A percentile compares a stretch with the other conserved stretches of the same genome.
Conservation (phyloP, 2,797 vertebrate species). For the Anas capensis region DNA sequence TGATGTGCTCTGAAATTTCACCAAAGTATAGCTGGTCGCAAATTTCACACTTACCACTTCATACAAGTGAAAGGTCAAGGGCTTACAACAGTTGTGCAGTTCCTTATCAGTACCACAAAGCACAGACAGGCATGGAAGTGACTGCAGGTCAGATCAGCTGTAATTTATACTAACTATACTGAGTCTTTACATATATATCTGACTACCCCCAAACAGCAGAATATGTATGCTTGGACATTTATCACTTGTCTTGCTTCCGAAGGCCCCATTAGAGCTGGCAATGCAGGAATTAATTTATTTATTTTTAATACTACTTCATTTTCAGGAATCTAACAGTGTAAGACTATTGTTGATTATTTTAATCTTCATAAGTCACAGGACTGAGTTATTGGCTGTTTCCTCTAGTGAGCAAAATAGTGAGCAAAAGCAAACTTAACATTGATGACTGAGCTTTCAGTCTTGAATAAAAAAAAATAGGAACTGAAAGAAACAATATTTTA, state of each 20-base stretch:
- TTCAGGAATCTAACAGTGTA: slow-evolving; percentile 22
- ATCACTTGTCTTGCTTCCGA: neutral
- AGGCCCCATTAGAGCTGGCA: slow-evolving; percentile 2
- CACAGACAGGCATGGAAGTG: slow-evolving; percentile 38
- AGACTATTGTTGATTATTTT: neutral
- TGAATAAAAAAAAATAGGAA: neutral
- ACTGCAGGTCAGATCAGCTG: slow-evolving; percentile 57
- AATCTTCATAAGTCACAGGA: neutral
- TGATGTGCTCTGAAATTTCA: slow-evolving; percentile 65
- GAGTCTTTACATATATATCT: neutral
- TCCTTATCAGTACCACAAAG: slow-evolving; percentile 33
- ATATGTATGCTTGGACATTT: neutral
- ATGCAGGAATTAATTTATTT: neutral
- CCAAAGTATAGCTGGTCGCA: slow-evolving; percentile 54
- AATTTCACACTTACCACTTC: slow-evolving; percentile 69
- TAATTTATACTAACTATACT: slow-evolving; percentile 49
- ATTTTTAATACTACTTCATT: neutral
- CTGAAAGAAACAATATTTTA: neutral
- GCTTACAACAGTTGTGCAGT: slow-evolving; percentile 56
- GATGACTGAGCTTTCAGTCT: neutral
- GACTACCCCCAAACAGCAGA: neutral
- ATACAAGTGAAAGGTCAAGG: slow-evolving; percentile 70
- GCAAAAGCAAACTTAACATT: neutral
- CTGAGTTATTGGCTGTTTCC: neutral
- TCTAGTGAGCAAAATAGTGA: neutral